Evolutionary conservation across 2,888 invertebrate genomes (phyloP), one percentile per base, ranked within the genome.

Genomic region (Aproaerema taeniolella): DNA sequence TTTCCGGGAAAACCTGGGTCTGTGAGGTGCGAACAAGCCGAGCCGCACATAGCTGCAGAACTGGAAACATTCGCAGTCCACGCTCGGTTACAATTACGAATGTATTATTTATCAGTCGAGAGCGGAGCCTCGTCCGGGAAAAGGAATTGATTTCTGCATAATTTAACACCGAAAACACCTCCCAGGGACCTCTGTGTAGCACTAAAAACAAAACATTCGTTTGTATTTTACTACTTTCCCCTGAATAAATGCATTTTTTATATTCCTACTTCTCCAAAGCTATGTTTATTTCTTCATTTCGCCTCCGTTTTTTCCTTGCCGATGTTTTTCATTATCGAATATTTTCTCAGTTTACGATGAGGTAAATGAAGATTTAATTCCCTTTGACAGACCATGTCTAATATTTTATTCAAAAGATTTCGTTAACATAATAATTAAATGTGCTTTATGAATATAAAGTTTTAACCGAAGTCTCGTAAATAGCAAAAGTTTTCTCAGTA

Each of bases 121-220:
- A 62, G 61, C 55, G 63, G 55, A 60, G 62, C 63, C 61, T 58
- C 64, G 67, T 67, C 69, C 72, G 74, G 67, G 68, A 59, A 72
- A 81, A 82, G 78, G 75, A 86, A 86, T 86, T 85, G 85, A 85
- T 85, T 81, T 85, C 72, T 86, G 78, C 81, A 86, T 86, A 83
- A 85, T 85, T 86, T 81, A 85, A 66, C 69, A 79, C 64, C 65
- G 72, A 74, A 78, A 83, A 82, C 80, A 77, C 75, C 75, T 81
- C 66, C 58, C 66, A 49, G 72, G 72, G 75, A 73, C 72, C 71
- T 69, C 69, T 68, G 68, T 55, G 63, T 59, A 65, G 68, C 68
- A 73, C 74, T 80, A 76, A 81, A 82, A 83, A 78, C 79, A 81
- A 81, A 80, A 76, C 77, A 81, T 82, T 78, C 70, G 69, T 75